Evolutionary conservation across 2,113 vertebrate species (phyloP).

Genomic region (Apeltes quadracus): DNA sequence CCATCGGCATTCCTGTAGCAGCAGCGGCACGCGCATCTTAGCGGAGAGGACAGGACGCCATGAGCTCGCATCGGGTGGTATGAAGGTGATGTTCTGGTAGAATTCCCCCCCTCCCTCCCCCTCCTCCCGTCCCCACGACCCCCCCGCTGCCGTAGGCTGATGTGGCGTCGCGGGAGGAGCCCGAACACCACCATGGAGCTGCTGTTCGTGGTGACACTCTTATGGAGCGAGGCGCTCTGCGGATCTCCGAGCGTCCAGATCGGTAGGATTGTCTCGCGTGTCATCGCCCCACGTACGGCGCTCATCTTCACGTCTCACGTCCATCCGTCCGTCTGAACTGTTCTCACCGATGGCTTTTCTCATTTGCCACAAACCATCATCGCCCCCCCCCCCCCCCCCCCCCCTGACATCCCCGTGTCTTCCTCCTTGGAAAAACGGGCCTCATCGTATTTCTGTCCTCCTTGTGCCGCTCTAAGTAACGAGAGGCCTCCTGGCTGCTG

Average conservation of each 20-base stretch:
- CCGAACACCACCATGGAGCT: conserved; percentile 60
- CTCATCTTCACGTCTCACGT: not conserved
- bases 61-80: conserved; percentile 45
- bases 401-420: not conserved
- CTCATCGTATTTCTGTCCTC: conserved; percentile 3
- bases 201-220: conserved; percentile 54
- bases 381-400: not conserved
- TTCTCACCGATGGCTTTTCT: not conserved
- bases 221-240: conserved; percentile 53
- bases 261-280: conserved; percentile 48
- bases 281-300: not conserved
- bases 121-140: no score
- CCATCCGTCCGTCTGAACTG: not conserved
- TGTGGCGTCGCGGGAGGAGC: conserved; percentile 41
- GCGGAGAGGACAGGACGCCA: conserved; percentile 23
- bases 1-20: conserved; percentile 54
- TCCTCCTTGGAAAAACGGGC: not conserved
- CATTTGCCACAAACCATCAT: not conserved
- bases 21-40: conserved; percentile 44
- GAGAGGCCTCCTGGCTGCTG: conserved; percentile 42
- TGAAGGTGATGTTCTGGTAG: conserved; percentile 42
- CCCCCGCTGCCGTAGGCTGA: conserved; percentile 5
- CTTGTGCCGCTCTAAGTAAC: conserved; percentile 1
- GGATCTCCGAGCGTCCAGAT: conserved; percentile 74
- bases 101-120: no score